Conservation (phyloP, 2,113 vertebrate genomes). For the Phrynosoma blainvillii region DNA sequence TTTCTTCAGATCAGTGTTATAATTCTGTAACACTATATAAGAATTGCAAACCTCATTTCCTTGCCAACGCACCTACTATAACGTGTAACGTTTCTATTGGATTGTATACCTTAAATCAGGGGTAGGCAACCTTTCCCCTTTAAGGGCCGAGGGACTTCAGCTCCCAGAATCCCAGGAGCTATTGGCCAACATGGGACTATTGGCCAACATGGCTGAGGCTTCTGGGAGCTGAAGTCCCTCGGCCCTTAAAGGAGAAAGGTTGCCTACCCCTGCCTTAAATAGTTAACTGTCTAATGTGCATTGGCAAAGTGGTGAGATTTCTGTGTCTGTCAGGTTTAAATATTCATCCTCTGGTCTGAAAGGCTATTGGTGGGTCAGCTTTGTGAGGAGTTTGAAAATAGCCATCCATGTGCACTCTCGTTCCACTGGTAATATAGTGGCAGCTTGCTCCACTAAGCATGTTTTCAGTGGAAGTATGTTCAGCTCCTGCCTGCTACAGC, state of each 20-base stretch:
- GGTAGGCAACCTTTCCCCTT: too few relatives aligned
- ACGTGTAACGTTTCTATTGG: neutral
- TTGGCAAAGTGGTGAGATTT: neutral
- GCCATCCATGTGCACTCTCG: too few relatives aligned
- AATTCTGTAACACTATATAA: neutral
- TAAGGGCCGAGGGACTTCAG: too few relatives aligned
- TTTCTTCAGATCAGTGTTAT: neutral
- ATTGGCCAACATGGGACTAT: too few relatives aligned
- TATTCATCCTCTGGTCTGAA: neutral
- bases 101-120: neutral
- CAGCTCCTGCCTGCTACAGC: neutral
- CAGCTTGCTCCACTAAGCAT: neutral
- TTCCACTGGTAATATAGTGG: too few relatives aligned
- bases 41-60: neutral
- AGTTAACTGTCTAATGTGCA: neutral
- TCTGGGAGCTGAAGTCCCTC: too few relatives aligned
- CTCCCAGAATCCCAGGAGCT: too few relatives aligned
- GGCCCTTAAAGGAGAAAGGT: too few relatives aligned
- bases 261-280: too few relatives aligned
- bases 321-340: neutral
- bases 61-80: neutral
- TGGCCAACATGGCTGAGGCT: too few relatives aligned
- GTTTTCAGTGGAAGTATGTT: neutral
- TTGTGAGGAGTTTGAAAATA: neutral
- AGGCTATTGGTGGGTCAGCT: neutral